Conservation (phyloP, 2,888 invertebrate genomes). For the Macropis europaea region DNA sequence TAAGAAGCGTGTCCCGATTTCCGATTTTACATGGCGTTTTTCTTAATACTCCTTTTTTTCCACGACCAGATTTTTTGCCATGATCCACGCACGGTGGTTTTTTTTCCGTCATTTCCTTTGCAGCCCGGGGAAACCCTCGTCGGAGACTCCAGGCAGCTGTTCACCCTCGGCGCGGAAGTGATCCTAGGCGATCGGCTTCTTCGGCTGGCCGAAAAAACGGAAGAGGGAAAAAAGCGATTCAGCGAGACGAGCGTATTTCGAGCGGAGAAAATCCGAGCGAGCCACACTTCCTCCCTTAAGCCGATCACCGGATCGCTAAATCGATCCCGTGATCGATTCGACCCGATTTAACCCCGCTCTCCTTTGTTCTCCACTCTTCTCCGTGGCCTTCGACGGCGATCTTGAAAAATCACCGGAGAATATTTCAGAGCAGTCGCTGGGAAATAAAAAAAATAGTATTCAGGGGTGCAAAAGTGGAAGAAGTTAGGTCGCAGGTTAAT, state of each 20-base stretch:
- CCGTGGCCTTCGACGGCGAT: background rate
- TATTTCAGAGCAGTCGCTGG: too few relatives aligned
- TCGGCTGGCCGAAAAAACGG: conserved; percentile 31
- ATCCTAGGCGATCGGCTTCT: conserved; percentile 60
- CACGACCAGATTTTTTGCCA: background rate
- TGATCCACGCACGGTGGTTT: background rate
- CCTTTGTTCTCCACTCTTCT: background rate
- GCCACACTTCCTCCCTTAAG: conserved; percentile 33
- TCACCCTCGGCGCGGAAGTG: conserved; percentile 60
- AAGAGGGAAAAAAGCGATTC: conserved; percentile 42
- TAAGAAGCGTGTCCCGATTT: background rate
- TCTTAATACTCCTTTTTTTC: background rate
- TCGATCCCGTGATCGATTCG: conserved; percentile 6
- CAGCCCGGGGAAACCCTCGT: conserved; percentile 64
- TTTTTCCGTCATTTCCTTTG: conserved; percentile 65
- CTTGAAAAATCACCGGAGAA: too few relatives aligned
- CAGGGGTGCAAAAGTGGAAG: too few relatives aligned
- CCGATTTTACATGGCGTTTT: conserved; percentile 1
- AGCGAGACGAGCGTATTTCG: conserved; percentile 9
- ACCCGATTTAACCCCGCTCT: background rate
- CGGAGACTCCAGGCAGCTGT: conserved; percentile 60
- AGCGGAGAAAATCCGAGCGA: conserved; percentile 23
- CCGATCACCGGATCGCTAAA: conserved; percentile 35
- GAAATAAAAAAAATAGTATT: too few relatives aligned
- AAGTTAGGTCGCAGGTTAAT: too few relatives aligned